Evolutionary conservation across 2,888 invertebrate species (phyloP), one percentile per base, ranked within the genome.

Genomic region (Cephus runcator): DNA sequence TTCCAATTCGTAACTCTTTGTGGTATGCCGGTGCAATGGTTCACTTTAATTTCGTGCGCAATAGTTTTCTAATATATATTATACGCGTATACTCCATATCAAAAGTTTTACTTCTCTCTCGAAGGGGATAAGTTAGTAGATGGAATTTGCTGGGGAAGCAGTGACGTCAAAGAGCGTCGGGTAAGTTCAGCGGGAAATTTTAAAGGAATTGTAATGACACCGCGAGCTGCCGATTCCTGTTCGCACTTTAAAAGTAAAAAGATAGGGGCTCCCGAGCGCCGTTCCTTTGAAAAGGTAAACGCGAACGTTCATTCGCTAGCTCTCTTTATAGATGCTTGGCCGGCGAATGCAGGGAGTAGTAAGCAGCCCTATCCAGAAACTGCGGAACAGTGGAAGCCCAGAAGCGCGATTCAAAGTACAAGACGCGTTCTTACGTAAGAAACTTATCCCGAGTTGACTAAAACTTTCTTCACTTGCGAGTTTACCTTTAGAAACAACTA

Each of bases 401-500:
- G 76, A 76, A 35, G 56, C 9, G 36, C 74, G 75, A 15, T 23
- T 56, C 56, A 56, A 56, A 56, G 56, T 23, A 56, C 23, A 56
- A 56, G 9, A 23, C 2, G 56, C 56, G 23, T 56, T 56, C 23
- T 4, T 56, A 23, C 23, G 56, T 15, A 15, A 56, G 56, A 56
- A 56, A 56, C 56, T 56, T 56, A 56, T 15, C 9, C 23, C 9
- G 9, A 56, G 23, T 56, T 15, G 23, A 56, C 15, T 15, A 3
- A 56, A 56, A 56, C 23, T 56, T 56, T 56, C 56, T 56, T 56
- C 23, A 2, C 23, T 56, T 23, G 6, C 15, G 56, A 56, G 56
- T 56, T 56, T 23, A 56, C 23, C 56, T 56, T 56, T 78, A 77
- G 77, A 78, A 82, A 83, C 84, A 83, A 83, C 81, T 79, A 82